phyloP scores from a whole-genome alignment of 2,888 invertebrate species.

The Deroplatys truncata region DNA sequence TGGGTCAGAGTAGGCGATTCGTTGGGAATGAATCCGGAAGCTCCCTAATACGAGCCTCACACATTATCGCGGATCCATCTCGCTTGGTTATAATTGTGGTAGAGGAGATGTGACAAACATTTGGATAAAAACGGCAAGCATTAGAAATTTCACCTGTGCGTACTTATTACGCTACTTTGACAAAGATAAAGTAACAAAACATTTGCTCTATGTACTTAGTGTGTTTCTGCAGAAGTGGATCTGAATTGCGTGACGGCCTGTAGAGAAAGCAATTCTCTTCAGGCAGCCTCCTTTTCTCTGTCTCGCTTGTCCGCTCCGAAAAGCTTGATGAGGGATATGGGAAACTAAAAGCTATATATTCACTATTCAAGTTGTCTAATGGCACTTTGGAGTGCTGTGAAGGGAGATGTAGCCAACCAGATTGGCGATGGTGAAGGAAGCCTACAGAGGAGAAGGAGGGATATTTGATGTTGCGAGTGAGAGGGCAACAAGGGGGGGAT shows the following conservation, averaged over 20 bases:
- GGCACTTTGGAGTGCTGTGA: constrained; percentile 25
- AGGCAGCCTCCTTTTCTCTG: constrained; percentile 1
- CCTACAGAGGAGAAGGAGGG: neutral
- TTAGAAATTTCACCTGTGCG: too few relatives aligned
- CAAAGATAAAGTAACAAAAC: too few relatives aligned
- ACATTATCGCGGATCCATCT: too few relatives aligned
- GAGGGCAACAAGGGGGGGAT: neutral
- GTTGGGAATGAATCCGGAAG: too few relatives aligned
- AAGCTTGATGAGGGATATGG: constrained; percentile 20
- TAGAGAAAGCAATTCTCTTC: neutral
- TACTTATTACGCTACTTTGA: too few relatives aligned
- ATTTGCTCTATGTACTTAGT: too few relatives aligned
- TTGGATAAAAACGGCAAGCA: too few relatives aligned
- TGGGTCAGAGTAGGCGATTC: too few relatives aligned
- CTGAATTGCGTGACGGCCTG: neutral
- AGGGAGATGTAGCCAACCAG: constrained; percentile 20
- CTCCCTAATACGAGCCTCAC: too few relatives aligned
- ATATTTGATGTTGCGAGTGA: neutral
- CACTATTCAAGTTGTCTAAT: constrained; percentile 30
- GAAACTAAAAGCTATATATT: constrained; percentile 30
- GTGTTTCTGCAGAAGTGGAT: neutral
- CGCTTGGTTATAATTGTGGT: too few relatives aligned
- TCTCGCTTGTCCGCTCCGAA: neutral
- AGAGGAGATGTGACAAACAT: too few relatives aligned
- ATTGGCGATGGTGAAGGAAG: constrained; percentile 17